phyloP scores from a whole-genome alignment of 2,113 vertebrate genomes.

The Hippocampus zosterae region DNA sequence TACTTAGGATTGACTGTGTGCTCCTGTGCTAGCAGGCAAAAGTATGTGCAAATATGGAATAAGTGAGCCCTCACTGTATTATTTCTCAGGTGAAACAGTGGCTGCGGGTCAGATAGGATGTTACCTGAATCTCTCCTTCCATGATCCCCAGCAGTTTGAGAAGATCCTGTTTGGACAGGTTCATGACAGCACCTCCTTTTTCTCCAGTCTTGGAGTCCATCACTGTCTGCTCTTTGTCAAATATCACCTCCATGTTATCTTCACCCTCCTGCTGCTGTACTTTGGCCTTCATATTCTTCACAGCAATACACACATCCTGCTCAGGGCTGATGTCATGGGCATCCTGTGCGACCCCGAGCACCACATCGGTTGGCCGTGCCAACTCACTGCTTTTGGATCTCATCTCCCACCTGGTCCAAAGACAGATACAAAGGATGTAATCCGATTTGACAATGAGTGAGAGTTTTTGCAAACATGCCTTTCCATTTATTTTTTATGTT shows the following conservation, averaged over 20 bases:
- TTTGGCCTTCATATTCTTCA: constrained; percentile 79
- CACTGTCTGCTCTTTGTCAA: constrained; percentile 77
- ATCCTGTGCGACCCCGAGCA: constrained; percentile 75
- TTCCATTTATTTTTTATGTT: neutral
- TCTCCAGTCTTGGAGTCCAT: constrained; percentile 71
- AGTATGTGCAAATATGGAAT: neutral
- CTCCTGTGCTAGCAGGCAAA: neutral
- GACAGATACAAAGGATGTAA: constrained; percentile 8
- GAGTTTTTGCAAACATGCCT: neutral
- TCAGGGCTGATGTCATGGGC: constrained; percentile 71
- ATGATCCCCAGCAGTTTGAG: constrained; percentile 90
- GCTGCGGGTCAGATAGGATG: neutral
- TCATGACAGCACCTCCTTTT: constrained; percentile 71
- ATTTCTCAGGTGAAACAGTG: too few species aligned
- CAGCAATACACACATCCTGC: constrained; percentile 72
- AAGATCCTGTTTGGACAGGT: constrained; percentile 86
- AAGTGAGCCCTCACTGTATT: neutral
- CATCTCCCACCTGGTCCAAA: constrained; percentile 80
- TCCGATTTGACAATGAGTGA: too few species aligned
- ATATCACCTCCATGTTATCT: constrained; percentile 76
- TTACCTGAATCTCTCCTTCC: constrained; percentile 95
- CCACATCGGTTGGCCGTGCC: constrained; percentile 76
- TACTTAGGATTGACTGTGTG: neutral
- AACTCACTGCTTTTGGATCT: constrained; percentile 86
- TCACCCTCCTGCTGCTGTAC: constrained; percentile 72